Conservation (phyloP, 2,888 invertebrate species). For the Ochropleura leucogaster region DNA sequence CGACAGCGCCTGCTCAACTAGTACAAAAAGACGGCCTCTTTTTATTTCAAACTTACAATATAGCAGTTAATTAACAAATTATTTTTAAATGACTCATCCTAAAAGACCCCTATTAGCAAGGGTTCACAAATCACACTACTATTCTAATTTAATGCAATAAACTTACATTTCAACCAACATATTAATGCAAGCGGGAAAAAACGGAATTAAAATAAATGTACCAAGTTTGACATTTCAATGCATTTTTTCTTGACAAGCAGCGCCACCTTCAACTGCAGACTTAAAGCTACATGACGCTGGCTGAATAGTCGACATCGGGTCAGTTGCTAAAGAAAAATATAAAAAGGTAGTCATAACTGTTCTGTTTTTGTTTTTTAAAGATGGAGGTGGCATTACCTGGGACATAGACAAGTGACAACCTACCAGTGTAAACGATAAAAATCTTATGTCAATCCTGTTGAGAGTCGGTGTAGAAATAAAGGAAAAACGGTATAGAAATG, state of each 20-base stretch:
- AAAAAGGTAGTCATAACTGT: too few species aligned
- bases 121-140: constrained; percentile 38
- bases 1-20: too few species aligned
- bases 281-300: too few species aligned
- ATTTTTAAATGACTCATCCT: not conserved
- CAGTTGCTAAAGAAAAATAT: too few species aligned
- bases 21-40: not conserved
- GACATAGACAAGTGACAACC: not conserved
- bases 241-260: too few species aligned
- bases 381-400: too few species aligned
- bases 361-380: not conserved
- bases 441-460: not conserved
- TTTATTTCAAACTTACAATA: not conserved
- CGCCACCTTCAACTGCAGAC: too few species aligned
- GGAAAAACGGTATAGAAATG: not conserved
- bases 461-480: not conserved
- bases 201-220: too few species aligned
- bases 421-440: not conserved
- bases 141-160: constrained; percentile 41
- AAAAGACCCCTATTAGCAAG: not conserved
- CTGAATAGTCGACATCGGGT: too few species aligned
- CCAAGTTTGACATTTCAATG: too few species aligned
- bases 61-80: not conserved
- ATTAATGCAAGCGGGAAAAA: too few species aligned
- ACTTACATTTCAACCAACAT: not conserved